Evolutionary conservation across 2,888 invertebrate genomes (phyloP).

Genomic region (Arenicola marina): DNA sequence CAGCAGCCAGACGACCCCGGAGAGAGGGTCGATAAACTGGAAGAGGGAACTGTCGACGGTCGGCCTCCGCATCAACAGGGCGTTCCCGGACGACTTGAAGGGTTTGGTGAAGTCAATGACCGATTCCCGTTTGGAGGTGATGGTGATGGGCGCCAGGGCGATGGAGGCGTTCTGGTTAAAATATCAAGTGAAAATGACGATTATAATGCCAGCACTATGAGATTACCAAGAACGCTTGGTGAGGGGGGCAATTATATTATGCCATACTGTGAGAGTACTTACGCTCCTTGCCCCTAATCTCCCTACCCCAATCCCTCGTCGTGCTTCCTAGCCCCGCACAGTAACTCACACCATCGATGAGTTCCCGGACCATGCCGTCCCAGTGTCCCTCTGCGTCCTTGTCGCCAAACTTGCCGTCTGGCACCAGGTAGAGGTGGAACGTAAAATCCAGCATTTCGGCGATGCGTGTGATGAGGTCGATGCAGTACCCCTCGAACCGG

Average conservation of each 20-base stretch:
- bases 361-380: constrained; percentile 59
- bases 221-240: too few species aligned
- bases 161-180: constrained; percentile 60
- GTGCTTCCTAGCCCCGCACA: background rate
- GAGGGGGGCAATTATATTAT: background rate
- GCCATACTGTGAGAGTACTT: too few species aligned
- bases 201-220: too few species aligned
- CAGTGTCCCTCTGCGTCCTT: constrained; percentile 45
- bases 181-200: too few species aligned
- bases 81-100: constrained; percentile 56
- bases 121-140: constrained; percentile 52
- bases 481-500: constrained; percentile 53
- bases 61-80: constrained; percentile 51
- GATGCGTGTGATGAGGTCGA: constrained; percentile 52
- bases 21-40: constrained; percentile 57
- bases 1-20: constrained; percentile 51
- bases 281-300: too few species aligned
- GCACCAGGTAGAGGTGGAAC: constrained; percentile 52
- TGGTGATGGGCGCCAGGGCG: constrained; percentile 55
- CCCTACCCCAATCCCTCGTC: too few species aligned
- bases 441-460: constrained; percentile 46
- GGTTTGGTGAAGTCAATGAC: constrained; percentile 59
- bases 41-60: constrained; percentile 44
- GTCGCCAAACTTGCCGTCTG: constrained; percentile 54
- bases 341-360: constrained; percentile 55